A percentile compares a stretch with the other conserved stretches of the same genome.
Conservation (phyloP, 1,140 invertebrate genomes). For the Adoxophyes honmai region DNA sequence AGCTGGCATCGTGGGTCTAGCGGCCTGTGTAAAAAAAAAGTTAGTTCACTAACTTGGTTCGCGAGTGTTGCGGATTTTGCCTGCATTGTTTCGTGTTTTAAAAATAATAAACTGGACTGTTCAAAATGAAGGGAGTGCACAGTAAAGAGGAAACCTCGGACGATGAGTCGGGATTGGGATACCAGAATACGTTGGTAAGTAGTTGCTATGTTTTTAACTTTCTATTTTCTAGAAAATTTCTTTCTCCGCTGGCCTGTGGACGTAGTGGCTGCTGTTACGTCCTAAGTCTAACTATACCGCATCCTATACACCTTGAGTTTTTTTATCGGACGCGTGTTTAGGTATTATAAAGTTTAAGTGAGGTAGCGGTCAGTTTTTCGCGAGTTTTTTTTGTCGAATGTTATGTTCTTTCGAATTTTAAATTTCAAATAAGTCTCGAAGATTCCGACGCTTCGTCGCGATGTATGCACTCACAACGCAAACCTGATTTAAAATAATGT, state of each 20-base stretch:
- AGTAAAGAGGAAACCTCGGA: constrained; percentile 71
- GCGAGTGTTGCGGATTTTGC: constrained; percentile 20
- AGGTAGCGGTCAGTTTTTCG: too few relatives aligned
- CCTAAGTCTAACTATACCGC: too few relatives aligned
- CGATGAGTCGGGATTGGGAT: constrained; percentile 83
- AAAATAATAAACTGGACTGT: constrained; percentile 31
- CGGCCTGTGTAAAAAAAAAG: constrained; percentile 34
- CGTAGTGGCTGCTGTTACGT: too few relatives aligned
- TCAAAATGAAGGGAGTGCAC: constrained; percentile 53
- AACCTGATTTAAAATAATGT: too few relatives aligned
- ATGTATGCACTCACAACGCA: too few relatives aligned
- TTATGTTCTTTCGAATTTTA: too few relatives aligned
- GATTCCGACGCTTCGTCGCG: too few relatives aligned
- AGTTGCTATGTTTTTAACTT: constrained; percentile 35
- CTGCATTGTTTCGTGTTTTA: constrained; percentile 46
- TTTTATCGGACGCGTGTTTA: too few relatives aligned
- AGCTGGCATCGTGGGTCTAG: constrained; percentile 36
- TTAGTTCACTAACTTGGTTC: constrained; percentile 7
- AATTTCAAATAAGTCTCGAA: too few relatives aligned
- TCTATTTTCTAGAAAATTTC: constrained; percentile 54
- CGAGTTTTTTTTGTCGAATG: too few relatives aligned
- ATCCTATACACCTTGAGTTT: too few relatives aligned
- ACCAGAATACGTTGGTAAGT: constrained; percentile 90
- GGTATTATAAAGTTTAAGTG: too few relatives aligned
- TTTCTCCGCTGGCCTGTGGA: background rate